phyloP scores from a whole-genome alignment of 2,888 invertebrate species.

The Heterodera filipjevi region DNA sequence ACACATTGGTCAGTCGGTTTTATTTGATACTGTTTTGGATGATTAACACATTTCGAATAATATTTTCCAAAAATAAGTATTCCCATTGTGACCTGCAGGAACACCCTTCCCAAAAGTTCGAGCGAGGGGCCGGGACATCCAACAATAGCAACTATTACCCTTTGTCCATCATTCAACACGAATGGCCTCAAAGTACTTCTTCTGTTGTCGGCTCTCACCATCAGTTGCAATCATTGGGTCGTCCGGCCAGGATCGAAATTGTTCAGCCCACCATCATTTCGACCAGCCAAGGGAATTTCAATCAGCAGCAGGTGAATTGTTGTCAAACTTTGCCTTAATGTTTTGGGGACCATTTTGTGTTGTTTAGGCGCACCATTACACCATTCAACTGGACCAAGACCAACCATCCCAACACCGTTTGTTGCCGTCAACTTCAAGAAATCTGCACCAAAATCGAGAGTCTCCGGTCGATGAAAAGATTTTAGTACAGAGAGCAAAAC shows the following conservation, averaged over 20 bases:
- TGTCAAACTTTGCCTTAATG: background rate
- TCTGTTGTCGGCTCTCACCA: constrained; percentile 13
- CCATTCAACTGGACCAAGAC: constrained; percentile 19
- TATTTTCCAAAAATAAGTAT: background rate
- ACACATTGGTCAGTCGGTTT: background rate
- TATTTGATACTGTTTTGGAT: too few species aligned
- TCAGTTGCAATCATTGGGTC: constrained; percentile 11
- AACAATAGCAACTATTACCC: constrained; percentile 24
- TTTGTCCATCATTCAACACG: constrained; percentile 27
- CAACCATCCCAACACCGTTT: constrained; percentile 17
- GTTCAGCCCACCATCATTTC: constrained; percentile 27
- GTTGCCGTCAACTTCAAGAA: constrained; percentile 4
- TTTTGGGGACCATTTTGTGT: background rate
- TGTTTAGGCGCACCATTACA: constrained; percentile 24
- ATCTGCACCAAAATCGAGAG: background rate
- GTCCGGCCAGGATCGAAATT: constrained; percentile 22
- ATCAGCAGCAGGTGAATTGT: background rate
- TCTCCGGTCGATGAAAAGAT: constrained; percentile 30
- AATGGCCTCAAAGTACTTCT: constrained; percentile 8
- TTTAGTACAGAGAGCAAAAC: constrained; percentile 31
- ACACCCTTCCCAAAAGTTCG: constrained; percentile 14
- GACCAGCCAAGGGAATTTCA: constrained; percentile 20
- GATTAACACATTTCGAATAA: too few species aligned
- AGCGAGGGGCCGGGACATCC: background rate
- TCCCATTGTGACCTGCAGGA: background rate